phyloP scores from a whole-genome alignment of 2,888 invertebrate species.

The Ganaspis brasiliensis region DNA sequence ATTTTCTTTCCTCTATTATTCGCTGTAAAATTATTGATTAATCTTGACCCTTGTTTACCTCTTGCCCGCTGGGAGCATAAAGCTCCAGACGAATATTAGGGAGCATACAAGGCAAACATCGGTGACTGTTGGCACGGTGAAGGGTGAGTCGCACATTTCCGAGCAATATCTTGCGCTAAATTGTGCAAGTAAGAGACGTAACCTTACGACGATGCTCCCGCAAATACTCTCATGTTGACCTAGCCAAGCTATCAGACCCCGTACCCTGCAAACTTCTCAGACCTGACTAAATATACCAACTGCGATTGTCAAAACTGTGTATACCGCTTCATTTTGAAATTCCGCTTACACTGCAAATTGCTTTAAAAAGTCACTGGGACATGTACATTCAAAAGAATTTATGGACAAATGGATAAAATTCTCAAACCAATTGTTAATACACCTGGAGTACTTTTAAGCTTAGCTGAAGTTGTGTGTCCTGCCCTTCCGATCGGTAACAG shows the following conservation, averaged over 20 bases:
- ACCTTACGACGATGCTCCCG: slow-evolving; percentile 65
- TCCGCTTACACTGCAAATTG: background rate
- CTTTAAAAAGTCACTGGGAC: background rate
- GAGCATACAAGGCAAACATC: slow-evolving; percentile 67
- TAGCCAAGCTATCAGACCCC: slow-evolving; percentile 73
- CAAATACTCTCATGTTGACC: slow-evolving; percentile 74
- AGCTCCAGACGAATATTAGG: slow-evolving; percentile 49
- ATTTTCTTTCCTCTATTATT: background rate
- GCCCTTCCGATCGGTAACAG: background rate
- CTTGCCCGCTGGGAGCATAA: slow-evolving; percentile 48
- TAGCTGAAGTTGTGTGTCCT: background rate
- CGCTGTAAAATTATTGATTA: background rate
- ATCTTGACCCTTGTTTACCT: slow-evolving; percentile 32
- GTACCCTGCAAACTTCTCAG: slow-evolving; percentile 65
- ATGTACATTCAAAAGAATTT: too few relatives aligned
- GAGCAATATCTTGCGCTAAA: slow-evolving; percentile 73
- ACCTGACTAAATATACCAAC: slow-evolving; percentile 76
- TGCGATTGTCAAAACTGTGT: slow-evolving; percentile 74
- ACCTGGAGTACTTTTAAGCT: too few relatives aligned
- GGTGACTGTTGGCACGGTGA: slow-evolving; percentile 65
- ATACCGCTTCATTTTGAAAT: background rate
- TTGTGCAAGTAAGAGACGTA: slow-evolving; percentile 67
- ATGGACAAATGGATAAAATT: background rate
- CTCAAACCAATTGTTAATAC: background rate
- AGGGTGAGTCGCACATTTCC: slow-evolving; percentile 68